Base-by-base conservation (phyloP, 2,888 invertebrate genomes). In the Altica lythri region DNA sequence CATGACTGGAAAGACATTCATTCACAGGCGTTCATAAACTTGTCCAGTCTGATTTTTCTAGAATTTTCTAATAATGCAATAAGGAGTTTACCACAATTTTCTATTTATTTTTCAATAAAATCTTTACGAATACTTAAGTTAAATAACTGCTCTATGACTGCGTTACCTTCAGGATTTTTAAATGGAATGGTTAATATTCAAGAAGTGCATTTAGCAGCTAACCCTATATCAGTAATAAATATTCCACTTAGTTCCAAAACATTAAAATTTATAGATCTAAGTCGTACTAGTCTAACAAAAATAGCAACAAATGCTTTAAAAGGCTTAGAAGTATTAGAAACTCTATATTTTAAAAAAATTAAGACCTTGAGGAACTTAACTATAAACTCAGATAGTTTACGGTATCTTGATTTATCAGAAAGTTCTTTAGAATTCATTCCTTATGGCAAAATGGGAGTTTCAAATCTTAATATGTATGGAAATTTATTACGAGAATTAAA, bases 21-120 rank as follows among this genome's bases (percentile, higher is more conserved):
- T 68, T 81, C 84, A 0, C 80, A 78, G 53, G 73, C 78, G 18
- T 77, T 82, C 1, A 75, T 71, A 44, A 76, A 78, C 52, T 78
- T 81, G 0, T 71, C 71, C 0, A 82, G 76, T 40, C 74, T 90
- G 40, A 79, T 78, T 65, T 78, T 76, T 30, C 73, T 90, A n/a
- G 81, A 84, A 59, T 73, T 90, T n/a, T 84, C 85, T 1, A 74
- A 79, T 40, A 90, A 90, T 72, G 79, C 79, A 25, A 75, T 90
- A 19, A 60, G 68, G 55, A 69, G 63, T 51, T 52, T 69, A 51
- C 70, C 63, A 30, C 63, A 54, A 47, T 66, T 50, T 47, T 66
- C 60, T 32, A 67, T 62, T 53, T 75, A 81, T n/a, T 71, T 89
- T 2, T 77, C 79, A 32, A 87, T 84, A 60, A 68, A 77, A 9